Conservation (phyloP, 2,797 vertebrate genomes). For the Monodelphis domestica region DNA sequence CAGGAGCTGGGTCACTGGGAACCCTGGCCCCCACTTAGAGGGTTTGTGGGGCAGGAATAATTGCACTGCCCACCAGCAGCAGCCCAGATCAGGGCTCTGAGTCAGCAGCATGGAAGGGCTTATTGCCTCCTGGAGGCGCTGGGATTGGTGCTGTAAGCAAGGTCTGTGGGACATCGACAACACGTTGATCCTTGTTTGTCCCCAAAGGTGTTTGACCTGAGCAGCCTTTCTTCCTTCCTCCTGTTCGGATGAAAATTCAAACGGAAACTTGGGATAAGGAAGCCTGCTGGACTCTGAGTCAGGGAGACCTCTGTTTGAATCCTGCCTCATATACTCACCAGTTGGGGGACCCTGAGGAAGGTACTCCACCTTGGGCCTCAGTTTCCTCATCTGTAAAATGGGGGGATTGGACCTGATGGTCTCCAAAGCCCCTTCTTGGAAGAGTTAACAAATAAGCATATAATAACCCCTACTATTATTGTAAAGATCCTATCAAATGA, state of each 20-base stretch:
- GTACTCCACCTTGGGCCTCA: not conserved
- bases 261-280: not conserved
- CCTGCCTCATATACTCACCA: not conserved
- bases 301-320: not conserved
- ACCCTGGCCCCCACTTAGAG: fast-evolving
- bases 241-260: not conserved
- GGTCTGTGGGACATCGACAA: not conserved
- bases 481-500: not conserved
- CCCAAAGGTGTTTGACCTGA: conserved; percentile 22
- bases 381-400: not conserved
- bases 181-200: not conserved
- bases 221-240: not conserved
- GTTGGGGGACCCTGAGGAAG: not conserved
- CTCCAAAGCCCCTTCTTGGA: not conserved
- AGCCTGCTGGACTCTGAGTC: not conserved
- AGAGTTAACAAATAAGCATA: not conserved
- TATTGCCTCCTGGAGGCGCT: not conserved
- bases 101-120: not conserved
- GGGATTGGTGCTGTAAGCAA: not conserved
- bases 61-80: not conserved
- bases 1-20: not conserved
- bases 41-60: not conserved
- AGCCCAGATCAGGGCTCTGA: not conserved
- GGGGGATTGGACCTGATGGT: not conserved
- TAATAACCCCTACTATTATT: too few relatives aligned